These are phyloP conservation scores for Eira barbara DNA, from an alignment of 2,113 vertebrate genomes.

Conservation along the genomic window DNA sequence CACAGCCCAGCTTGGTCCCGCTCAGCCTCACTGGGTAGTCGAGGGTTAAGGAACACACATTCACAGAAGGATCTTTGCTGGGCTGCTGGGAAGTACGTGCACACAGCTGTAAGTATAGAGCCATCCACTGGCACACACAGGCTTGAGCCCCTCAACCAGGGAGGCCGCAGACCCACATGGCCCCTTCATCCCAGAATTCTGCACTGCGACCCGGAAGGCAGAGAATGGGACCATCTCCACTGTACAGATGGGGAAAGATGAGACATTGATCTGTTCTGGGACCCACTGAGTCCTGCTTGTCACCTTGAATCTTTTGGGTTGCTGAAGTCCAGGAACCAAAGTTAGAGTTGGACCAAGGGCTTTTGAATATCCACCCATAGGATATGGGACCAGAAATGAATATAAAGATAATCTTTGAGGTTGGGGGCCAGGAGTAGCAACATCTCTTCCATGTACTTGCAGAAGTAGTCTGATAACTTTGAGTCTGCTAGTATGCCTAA, in stretches of 20 bases:
- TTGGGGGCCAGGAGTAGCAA: background rate
- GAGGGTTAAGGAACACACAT: constrained; percentile 80
- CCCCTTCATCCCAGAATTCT: background rate
- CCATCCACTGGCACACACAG: no score
- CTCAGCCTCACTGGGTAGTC: constrained; percentile 87
- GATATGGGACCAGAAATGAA: background rate
- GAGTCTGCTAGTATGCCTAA: background rate
- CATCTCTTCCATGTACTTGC: background rate
- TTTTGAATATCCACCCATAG: background rate
- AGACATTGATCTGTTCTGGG: background rate
- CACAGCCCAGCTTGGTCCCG: constrained; percentile 95
- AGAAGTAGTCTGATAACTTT: background rate
- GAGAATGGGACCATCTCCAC: background rate
- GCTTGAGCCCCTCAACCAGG: background rate
- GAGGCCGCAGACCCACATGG: accelerated
- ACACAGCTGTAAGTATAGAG: background rate
- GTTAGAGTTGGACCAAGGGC: background rate
- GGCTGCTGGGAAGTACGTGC: background rate
- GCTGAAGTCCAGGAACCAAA: background rate
- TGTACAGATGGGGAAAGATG: background rate
- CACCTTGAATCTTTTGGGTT: background rate
- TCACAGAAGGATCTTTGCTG: background rate
- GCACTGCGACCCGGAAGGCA: accelerated
- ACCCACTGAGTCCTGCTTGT: background rate
- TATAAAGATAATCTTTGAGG: background rate